These are phyloP conservation scores for Dipodomys merriami DNA, from an alignment of 2,113 vertebrate species.

Conservation along the genomic window DNA sequence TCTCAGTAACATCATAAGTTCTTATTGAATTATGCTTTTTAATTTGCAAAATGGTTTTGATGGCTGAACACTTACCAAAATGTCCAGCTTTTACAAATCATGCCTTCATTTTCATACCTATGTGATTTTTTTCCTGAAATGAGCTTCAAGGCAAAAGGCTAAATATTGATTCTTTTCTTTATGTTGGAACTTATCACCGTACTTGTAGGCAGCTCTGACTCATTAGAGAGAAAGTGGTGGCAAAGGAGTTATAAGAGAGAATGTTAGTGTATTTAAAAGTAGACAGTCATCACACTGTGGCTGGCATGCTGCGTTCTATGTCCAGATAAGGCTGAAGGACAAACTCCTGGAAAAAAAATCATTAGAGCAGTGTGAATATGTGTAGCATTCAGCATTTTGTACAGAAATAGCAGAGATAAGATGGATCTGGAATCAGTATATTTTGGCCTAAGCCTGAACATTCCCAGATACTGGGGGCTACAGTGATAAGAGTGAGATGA, in stretches of 20 bases:
- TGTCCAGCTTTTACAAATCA: not conserved
- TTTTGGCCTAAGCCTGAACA: not conserved
- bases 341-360: constrained; percentile 4
- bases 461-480: not conserved
- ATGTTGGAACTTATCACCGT: not conserved
- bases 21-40: constrained; percentile 19
- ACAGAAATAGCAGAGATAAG: not conserved
- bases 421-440: not conserved
- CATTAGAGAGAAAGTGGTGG: not conserved
- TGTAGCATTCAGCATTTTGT: not conserved
- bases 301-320: not conserved
- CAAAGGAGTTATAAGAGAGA: not conserved
- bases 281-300: not conserved
- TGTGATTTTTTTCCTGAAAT: not conserved
- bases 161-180: not conserved
- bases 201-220: not conserved
- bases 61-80: not conserved
- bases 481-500: not conserved
- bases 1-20: not conserved
- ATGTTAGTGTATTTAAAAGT: not conserved
- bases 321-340: not conserved
- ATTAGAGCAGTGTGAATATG: not conserved
- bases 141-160: constrained; percentile 22
- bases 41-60: constrained; percentile 25
- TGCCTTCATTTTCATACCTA: not conserved